phyloP scores from a whole-genome alignment of 2,113 vertebrate species.

The Piaya cayana region DNA sequence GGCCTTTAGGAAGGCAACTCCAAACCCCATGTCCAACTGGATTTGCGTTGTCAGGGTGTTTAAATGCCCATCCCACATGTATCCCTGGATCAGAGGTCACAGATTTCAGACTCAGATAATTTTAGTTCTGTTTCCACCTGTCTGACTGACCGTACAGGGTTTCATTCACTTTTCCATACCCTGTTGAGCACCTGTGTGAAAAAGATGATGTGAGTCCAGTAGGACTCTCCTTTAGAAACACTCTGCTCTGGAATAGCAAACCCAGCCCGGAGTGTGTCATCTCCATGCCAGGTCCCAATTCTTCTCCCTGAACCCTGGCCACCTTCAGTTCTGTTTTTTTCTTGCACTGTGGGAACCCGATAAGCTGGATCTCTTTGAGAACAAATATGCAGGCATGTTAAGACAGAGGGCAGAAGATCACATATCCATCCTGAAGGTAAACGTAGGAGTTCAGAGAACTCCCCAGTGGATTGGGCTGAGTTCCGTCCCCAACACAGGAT shows the following conservation, averaged over 20 bases:
- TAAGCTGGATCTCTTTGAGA: background rate
- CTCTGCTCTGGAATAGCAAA: background rate
- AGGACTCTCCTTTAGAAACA: rapidly evolving
- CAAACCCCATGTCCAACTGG: rapidly evolving
- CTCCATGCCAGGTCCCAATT: rapidly evolving
- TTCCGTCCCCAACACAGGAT: background rate
- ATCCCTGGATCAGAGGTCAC: background rate
- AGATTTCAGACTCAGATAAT: background rate
- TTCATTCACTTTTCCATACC: background rate
- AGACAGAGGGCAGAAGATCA: background rate
- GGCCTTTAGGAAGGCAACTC: background rate
- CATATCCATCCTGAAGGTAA: background rate
- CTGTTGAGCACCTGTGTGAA: background rate
- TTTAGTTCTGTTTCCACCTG: background rate
- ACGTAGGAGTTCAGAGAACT: background rate
- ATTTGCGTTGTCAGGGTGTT: background rate
- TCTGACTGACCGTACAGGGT: background rate
- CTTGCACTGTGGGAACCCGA: background rate
- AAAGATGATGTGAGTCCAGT: background rate
- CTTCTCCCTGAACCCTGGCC: background rate
- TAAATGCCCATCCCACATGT: background rate
- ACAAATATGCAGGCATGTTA: background rate
- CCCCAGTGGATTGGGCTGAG: background rate
- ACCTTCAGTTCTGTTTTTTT: background rate
- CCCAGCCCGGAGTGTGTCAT: background rate